These are phyloP conservation scores for Asteroscopus sphinx DNA, from an alignment of 2,888 invertebrate species.

Conservation along the genomic window DNA sequence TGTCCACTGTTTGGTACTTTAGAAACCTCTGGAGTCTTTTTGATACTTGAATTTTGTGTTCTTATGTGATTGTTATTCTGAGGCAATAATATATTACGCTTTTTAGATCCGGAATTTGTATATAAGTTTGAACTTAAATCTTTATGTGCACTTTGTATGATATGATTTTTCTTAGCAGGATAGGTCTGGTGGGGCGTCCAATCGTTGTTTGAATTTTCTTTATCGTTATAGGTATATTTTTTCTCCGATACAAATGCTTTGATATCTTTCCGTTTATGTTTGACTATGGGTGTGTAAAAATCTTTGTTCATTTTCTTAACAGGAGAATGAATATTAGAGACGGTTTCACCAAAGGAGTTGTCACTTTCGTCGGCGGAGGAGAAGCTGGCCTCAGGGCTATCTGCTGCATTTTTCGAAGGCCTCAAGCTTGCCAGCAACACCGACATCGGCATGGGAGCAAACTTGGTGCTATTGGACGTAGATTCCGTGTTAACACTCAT, in stretches of 20 bases:
- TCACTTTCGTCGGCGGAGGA: conserved; percentile 79
- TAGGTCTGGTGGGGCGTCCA: conserved; percentile 67
- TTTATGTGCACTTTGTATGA: conserved; percentile 62
- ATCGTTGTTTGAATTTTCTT: conserved; percentile 72
- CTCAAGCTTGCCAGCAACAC: conserved; percentile 81
- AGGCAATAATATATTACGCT: conserved; percentile 66
- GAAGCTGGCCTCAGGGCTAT: conserved; percentile 75
- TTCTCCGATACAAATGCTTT: conserved; percentile 75
- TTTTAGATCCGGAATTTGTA: conserved; percentile 67
- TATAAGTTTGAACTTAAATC: conserved; percentile 45
- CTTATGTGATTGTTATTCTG: conserved; percentile 66
- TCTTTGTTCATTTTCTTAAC: conserved; percentile 61
- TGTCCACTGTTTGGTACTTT: conserved; percentile 67
- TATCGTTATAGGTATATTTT: conserved; percentile 67
- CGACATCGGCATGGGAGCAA: conserved; percentile 85
- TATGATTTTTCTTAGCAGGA: conserved; percentile 66
- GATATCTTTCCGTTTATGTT: conserved; percentile 64
- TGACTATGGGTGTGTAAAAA: conserved; percentile 70
- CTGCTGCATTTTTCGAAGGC: conserved; percentile 71
- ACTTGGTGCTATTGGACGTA: conserved; percentile 82
- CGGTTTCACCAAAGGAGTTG: conserved; percentile 73
- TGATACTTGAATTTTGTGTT: conserved; percentile 60
- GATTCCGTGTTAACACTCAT: conserved; percentile 81
- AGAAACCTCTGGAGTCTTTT: conserved; percentile 72
- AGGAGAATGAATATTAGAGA: conserved; percentile 66